Evolutionary conservation across 2,113 vertebrate genomes (phyloP).

Genomic region (Barnardius zonarius): DNA sequence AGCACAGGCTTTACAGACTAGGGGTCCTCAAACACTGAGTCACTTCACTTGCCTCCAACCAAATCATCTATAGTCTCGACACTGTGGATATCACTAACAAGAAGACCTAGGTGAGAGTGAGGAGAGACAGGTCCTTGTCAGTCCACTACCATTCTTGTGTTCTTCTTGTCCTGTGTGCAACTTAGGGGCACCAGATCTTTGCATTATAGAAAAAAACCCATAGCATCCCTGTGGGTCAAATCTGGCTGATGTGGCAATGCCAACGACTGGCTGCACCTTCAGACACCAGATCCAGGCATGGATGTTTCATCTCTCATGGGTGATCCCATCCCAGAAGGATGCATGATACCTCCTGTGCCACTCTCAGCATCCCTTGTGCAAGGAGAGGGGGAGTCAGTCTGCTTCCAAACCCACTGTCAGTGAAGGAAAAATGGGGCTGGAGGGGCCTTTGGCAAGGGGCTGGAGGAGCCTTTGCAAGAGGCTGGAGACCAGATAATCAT

Average conservation of each 20-base stretch:
- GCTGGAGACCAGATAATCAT: neutral
- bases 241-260: neutral
- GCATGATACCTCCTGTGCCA: neutral
- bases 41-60: neutral
- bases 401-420: neutral
- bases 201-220: fast-evolving
- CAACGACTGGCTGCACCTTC: neutral
- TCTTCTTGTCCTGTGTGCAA: fast-evolving
- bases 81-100: neutral
- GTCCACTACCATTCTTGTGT: fast-evolving
- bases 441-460: neutral
- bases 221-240: neutral
- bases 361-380: neutral
- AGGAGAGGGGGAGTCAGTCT: neutral
- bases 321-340: neutral
- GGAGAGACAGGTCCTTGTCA: neutral
- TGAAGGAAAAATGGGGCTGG: neutral
- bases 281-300: neutral
- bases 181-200: neutral
- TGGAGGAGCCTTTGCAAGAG: neutral
- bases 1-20: neutral
- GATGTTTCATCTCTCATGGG: neutral
- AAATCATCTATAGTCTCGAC: fast-evolving
- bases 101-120: neutral
- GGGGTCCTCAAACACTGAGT: neutral